Conservation (phyloP, 2,888 invertebrate genomes). For the Ophraella communa region DNA sequence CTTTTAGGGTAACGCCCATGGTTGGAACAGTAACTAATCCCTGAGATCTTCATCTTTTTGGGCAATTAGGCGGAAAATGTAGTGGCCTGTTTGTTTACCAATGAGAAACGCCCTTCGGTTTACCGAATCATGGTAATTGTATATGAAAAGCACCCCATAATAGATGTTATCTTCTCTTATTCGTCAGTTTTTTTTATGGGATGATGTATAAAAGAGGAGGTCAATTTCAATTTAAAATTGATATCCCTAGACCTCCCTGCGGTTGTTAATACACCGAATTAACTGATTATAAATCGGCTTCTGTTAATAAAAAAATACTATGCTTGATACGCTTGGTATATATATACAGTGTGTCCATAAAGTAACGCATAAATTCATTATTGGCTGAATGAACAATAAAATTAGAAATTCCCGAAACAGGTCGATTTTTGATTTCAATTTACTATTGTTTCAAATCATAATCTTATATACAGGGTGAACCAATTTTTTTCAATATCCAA, state of each 20-base stretch:
- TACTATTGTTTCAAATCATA: no score
- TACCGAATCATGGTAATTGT: conserved; percentile 30
- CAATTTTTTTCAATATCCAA: no score
- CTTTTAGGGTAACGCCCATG: conserved; percentile 12
- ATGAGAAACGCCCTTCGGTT: conserved; percentile 31
- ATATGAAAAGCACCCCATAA: conserved; percentile 7
- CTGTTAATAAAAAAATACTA: no score
- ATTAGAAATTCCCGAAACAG: no score
- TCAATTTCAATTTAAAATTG: conserved; percentile 15
- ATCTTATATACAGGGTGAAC: no score
- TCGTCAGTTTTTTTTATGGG: conserved; percentile 26
- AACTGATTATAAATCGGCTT: no score
- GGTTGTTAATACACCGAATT: no score
- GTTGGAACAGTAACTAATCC: conserved; percentile 31
- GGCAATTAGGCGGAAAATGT: conserved; percentile 57
- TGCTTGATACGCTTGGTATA: no score
- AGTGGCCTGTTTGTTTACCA: conserved; percentile 46
- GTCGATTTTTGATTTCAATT: no score
- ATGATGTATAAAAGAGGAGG: conserved; percentile 13
- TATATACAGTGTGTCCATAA: no score
- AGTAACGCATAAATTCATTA: no score
- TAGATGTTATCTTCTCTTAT: conserved; percentile 23
- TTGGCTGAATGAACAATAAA: no score
- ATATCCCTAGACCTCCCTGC: conserved; percentile 23
- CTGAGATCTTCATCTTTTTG: conserved; percentile 51